A percentile compares a stretch with the other conserved stretches of the same genome.
phyloP scores from a whole-genome alignment of 2,888 invertebrate genomes.

The Selenia dentaria region DNA sequence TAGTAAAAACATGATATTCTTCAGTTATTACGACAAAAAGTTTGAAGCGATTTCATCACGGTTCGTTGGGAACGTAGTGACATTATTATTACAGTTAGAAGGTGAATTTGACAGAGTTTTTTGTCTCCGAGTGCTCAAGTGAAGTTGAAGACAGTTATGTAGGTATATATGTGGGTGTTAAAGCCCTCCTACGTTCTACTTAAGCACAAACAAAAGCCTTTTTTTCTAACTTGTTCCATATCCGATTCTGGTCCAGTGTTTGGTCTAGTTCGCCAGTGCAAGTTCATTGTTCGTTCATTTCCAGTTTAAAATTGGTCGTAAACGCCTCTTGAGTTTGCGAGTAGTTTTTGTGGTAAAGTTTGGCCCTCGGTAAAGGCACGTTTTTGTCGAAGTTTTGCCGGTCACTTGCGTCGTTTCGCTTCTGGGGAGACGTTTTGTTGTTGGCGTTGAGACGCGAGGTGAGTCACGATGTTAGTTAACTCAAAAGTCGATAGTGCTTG shows the following conservation, averaged over 20 bases:
- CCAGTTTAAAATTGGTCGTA: constrained; percentile 56
- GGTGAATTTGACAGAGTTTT: constrained; percentile 33
- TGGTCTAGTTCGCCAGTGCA: constrained; percentile 82
- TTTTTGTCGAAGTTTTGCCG: constrained; percentile 65
- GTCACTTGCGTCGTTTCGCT: constrained; percentile 71
- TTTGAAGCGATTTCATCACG: constrained; percentile 39
- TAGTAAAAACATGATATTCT: constrained; percentile 28
- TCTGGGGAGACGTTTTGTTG: constrained; percentile 67
- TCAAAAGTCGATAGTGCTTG: constrained; percentile 62
- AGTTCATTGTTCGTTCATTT: constrained; percentile 76
- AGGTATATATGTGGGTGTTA: constrained; percentile 43
- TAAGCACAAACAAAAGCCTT: constrained; percentile 51
- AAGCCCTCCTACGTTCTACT: constrained; percentile 55
- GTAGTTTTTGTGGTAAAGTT: constrained; percentile 63
- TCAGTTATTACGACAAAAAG: constrained; percentile 31
- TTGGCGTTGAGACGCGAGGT: constrained; percentile 80
- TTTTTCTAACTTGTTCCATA: constrained; percentile 65
- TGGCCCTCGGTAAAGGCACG: constrained; percentile 59
- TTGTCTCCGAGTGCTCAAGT: constrained; percentile 30
- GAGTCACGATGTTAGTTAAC: constrained; percentile 73
- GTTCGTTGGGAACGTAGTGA: constrained; percentile 36
- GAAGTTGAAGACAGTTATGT: constrained; percentile 42
- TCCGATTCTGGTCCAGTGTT: constrained; percentile 71
- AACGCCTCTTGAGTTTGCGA: constrained; percentile 60
- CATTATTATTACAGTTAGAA: constrained; percentile 46